Evolutionary conservation across 2,888 invertebrate genomes (phyloP).

Genomic region (Cosmopolites sordidus): DNA sequence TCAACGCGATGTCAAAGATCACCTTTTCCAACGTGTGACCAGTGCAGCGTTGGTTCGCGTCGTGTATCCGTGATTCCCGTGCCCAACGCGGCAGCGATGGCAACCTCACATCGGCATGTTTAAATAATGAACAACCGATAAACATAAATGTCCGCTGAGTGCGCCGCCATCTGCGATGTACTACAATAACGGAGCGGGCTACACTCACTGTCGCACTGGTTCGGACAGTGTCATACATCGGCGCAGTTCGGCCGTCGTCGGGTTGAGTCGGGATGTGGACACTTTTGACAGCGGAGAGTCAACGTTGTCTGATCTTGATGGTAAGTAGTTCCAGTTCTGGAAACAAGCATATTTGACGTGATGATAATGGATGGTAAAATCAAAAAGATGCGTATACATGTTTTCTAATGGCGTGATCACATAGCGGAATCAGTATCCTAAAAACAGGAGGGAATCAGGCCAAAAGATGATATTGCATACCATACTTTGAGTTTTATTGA

Average conservation of each 20-base stretch:
- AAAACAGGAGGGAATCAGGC: no score
- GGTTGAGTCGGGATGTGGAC: constrained; percentile 33
- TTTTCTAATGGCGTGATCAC: no score
- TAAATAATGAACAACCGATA: constrained; percentile 11
- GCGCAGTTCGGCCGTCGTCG: constrained; percentile 30
- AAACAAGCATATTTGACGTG: no score
- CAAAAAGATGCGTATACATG: no score
- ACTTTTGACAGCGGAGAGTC: constrained; percentile 46
- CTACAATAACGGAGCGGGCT: constrained; percentile 36
- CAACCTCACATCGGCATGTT: constrained; percentile 9
- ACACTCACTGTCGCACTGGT: constrained; percentile 45
- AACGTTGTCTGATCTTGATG: constrained; percentile 46
- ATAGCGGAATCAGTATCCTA: no score
- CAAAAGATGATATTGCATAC: no score
- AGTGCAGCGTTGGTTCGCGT: neutral
- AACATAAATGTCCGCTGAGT: constrained; percentile 1
- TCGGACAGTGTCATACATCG: constrained; percentile 44
- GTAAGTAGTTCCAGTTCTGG: no score
- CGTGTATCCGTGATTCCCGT: neutral
- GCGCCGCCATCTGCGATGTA: constrained; percentile 14
- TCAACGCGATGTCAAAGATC: neutral
- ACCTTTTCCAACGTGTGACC: neutral
- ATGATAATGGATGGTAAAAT: no score
- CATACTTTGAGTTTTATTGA: no score
- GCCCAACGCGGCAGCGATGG: neutral